phyloP scores from a whole-genome alignment of 2,113 vertebrate genomes.

The Osmerus mordax region DNA sequence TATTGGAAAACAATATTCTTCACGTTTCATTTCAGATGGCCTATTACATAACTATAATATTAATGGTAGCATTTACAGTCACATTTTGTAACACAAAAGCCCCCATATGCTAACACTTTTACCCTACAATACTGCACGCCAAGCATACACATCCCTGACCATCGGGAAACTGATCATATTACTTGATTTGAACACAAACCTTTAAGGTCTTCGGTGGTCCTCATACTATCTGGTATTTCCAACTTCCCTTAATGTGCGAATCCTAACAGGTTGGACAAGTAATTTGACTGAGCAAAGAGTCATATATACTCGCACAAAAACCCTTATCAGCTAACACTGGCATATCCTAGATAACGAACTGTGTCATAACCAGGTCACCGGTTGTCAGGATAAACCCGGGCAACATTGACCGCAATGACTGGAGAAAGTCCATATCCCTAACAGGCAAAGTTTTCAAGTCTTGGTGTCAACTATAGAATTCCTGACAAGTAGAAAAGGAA shows the following conservation, averaged over 20 bases:
- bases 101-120: too few species aligned
- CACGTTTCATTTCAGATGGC: too few species aligned
- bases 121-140: not conserved
- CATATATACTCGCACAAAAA: conserved; percentile 11
- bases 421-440: too few species aligned
- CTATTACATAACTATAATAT: too few species aligned
- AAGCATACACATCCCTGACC: not conserved
- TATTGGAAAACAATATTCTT: too few species aligned
- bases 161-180: too few species aligned
- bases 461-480: too few species aligned
- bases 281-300: conserved; percentile 9
- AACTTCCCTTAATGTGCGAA: not conserved
- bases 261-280: conserved; percentile 14
- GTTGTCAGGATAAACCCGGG: not conserved
- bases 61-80: too few species aligned
- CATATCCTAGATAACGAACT: conserved; percentile 37
- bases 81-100: too few species aligned
- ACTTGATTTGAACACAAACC: conserved; percentile 37
- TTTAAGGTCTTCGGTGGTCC: conserved; percentile 45
- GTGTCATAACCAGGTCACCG: conserved; percentile 45
- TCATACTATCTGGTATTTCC: conserved; percentile 31
- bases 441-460: too few species aligned
- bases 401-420: too few species aligned
- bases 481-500: too few species aligned
- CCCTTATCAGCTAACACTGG: conserved; percentile 27